These are phyloP conservation scores for Cinara cedri DNA, from an alignment of 2,888 invertebrate species.

Conservation along the genomic window DNA sequence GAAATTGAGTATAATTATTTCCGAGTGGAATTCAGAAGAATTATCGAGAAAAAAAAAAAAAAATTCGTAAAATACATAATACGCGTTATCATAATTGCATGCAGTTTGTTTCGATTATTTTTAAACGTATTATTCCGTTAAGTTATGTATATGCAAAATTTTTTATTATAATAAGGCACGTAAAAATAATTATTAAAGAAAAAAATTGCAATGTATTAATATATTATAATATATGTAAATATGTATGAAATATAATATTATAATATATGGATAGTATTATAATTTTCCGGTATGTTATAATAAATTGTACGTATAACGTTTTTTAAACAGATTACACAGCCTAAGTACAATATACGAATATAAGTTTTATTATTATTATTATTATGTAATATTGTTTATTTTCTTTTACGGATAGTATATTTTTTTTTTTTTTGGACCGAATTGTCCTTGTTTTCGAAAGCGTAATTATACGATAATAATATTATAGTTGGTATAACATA, in stretches of 20 bases:
- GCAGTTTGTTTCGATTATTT: neutral
- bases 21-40: neutral
- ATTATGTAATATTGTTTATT: no score
- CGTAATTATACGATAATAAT: no score
- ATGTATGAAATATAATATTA: neutral
- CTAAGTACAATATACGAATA: no score
- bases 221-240: neutral
- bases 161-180: conserved; percentile 35
- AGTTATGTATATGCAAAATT: neutral
- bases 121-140: neutral
- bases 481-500: no score
- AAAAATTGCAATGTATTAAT: conserved; percentile 11
- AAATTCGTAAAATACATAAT: neutral
- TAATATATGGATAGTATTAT: neutral
- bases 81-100: neutral
- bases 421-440: no score
- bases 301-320: no score
- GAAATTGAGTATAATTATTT: neutral
- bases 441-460: no score
- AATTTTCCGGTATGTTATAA: no score
- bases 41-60: neutral
- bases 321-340: no score
- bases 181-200: conserved; percentile 48
- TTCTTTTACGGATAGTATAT: no score
- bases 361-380: no score